Percentiles rank a stretch among this genome's conserved stretches.
These are phyloP conservation scores for Proisotoma minuta DNA, from an alignment of 2,888 invertebrate species.

Conservation along the genomic window DNA sequence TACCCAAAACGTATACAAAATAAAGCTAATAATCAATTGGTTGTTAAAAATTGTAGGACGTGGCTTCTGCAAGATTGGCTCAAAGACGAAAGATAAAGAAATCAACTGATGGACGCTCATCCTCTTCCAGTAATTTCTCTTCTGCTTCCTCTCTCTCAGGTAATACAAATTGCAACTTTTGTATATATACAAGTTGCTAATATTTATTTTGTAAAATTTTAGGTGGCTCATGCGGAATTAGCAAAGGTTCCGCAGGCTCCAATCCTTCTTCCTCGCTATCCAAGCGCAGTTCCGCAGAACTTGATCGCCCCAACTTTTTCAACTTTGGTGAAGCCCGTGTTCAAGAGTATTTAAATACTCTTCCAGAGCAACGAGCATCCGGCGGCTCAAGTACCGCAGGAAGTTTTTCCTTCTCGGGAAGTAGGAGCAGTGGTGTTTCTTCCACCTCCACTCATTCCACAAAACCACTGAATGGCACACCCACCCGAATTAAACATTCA, in stretches of 20 bases:
- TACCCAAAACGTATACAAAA: not conserved
- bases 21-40: not conserved
- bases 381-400: constrained; percentile 31
- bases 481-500: not conserved
- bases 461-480: not conserved
- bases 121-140: constrained; percentile 53
- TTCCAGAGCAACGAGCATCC: constrained; percentile 52
- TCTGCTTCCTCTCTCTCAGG: constrained; percentile 50
- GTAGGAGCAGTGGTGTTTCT: constrained; percentile 21
- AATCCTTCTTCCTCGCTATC: constrained; percentile 42
- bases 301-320: constrained; percentile 50
- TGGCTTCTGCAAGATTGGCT: constrained; percentile 65
- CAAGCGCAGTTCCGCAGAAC: constrained; percentile 42
- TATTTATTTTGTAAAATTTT: constrained; percentile 12
- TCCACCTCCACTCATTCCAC: constrained; percentile 16
- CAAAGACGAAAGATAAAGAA: constrained; percentile 62
- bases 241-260: constrained; percentile 37
- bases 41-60: constrained; percentile 56
- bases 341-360: constrained; percentile 55
- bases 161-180: constrained; percentile 8
- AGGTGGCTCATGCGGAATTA: constrained; percentile 45
- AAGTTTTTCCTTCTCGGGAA: constrained; percentile 31
- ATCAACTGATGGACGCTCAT: constrained; percentile 52
- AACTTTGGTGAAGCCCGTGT: constrained; percentile 55
- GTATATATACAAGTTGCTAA: not conserved